These are phyloP conservation scores for Holacanthella duospinosa DNA, from an alignment of 2,888 invertebrate species.

Conservation along the genomic window DNA sequence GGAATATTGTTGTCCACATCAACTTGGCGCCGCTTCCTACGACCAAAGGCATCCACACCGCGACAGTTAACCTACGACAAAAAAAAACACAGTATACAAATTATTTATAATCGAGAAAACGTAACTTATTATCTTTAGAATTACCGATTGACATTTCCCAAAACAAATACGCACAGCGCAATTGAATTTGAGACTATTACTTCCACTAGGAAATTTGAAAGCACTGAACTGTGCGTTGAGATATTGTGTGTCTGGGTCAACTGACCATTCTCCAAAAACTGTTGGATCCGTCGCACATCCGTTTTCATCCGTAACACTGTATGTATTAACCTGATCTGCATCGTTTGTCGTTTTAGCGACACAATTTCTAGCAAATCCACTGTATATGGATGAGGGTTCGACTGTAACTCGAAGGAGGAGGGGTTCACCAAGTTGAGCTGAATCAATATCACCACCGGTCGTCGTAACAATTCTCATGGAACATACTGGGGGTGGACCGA, in stretches of 20 bases:
- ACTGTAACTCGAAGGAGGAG: constrained; percentile 75
- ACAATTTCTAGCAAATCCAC: constrained; percentile 85
- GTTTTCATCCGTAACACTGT: constrained; percentile 83
- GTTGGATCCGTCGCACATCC: constrained; percentile 86
- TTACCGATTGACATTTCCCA: constrained; percentile 85
- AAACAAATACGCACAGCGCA: constrained; percentile 91
- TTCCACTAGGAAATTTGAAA: constrained; percentile 79
- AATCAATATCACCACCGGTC: constrained; percentile 75
- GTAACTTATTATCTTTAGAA: background rate
- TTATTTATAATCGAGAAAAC: constrained; percentile 7
- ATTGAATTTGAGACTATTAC: constrained; percentile 87
- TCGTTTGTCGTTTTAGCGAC: constrained; percentile 80
- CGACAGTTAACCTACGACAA: constrained; percentile 68
- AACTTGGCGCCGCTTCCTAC: constrained; percentile 49
- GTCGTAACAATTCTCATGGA: constrained; percentile 81
- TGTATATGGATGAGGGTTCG: constrained; percentile 75
- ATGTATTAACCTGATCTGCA: constrained; percentile 76
- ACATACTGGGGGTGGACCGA: constrained; percentile 85
- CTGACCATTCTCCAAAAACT: constrained; percentile 88
- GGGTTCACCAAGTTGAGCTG: constrained; percentile 84
- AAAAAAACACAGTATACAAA: constrained; percentile 6
- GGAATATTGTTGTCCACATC: constrained; percentile 32
- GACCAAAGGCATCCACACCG: constrained; percentile 80
- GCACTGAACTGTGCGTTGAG: constrained; percentile 81
- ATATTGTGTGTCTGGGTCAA: constrained; percentile 71